Base-by-base conservation (phyloP, 2,888 invertebrate species). In the Melinopterus prodromus region DNA sequence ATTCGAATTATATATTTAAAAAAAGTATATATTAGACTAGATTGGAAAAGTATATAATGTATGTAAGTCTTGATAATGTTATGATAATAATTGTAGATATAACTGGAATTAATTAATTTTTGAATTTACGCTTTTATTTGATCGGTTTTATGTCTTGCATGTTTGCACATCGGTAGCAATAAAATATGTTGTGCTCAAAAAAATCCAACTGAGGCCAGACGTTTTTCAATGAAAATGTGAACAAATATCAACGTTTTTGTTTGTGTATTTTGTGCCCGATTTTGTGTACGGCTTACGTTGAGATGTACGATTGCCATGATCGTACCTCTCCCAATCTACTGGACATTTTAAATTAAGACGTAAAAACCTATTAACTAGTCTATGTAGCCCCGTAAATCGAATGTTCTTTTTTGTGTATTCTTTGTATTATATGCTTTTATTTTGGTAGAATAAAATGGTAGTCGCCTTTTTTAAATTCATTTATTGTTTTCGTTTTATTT, bases 381-480 rank as follows among this genome's bases (percentile, higher is more conserved):
- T 77, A 71, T 53, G 71, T 83, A 82, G 83, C 82, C 82, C 83
- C 84, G 83, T 84, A 82, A 82, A 74, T 77, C 77, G 72, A 71
- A 72, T 70, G 77, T 77, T 78, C 72, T 83, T 80, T 85, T 83
- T 85, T 84, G 85, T 86, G 85, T 84, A 85, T 84, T 83, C 81
- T 83, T 82, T 83, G 84, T 85, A 85, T 84, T 83, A 85, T 84
- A 84, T 80, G 86, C 86, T 85, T 86, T 86, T 87, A 84, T 87
- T 88, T 86, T 87, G 85, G 85, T 87, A 87, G 87, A 88, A 87
- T 88, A 87, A 87, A 88, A 86, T 84, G 82, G 86, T 87, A 88
- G 87, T 86, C 87, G 88, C 88, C 87, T 88, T 88, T 88, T 87
- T 87, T 85, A 84, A 76, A 75, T 70, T 53, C 7, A 69, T 74